These are phyloP conservation scores for Amblyornis subalaris DNA, from an alignment of 2,113 vertebrate genomes.

Conservation along the genomic window DNA sequence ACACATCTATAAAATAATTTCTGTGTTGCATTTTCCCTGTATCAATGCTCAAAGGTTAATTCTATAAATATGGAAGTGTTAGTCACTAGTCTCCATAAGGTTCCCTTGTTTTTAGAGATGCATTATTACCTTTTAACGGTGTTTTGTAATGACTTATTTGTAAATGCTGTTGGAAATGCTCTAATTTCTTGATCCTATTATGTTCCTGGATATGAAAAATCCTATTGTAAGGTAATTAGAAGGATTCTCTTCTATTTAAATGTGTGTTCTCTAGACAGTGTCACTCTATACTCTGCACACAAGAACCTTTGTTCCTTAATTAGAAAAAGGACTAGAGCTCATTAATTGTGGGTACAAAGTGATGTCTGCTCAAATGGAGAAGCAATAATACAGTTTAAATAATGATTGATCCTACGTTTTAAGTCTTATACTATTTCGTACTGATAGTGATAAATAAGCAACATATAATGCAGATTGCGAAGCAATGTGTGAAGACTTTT, in stretches of 20 bases:
- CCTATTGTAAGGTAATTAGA: slow-evolving; percentile 72
- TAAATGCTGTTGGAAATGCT: slow-evolving; percentile 60
- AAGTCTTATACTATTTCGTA: neutral
- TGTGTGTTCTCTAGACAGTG: slow-evolving; percentile 63
- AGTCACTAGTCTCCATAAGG: neutral
- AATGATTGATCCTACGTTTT: slow-evolving; percentile 34
- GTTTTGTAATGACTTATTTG: slow-evolving; percentile 69
- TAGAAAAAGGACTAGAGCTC: slow-evolving; percentile 69
- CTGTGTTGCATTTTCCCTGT: slow-evolving; percentile 30
- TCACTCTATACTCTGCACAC: slow-evolving; percentile 55
- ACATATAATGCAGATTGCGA: neutral
- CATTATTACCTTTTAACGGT: slow-evolving; percentile 49
- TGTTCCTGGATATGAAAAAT: slow-evolving; percentile 69
- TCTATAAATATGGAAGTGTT: slow-evolving; percentile 17
- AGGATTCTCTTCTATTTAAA: slow-evolving; percentile 54
- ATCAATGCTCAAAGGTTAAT: slow-evolving; percentile 46
- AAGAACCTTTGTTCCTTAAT: slow-evolving; percentile 75
- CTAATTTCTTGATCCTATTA: slow-evolving; percentile 64
- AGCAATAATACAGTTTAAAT: slow-evolving; percentile 40
- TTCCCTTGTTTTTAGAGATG: slow-evolving; percentile 38
- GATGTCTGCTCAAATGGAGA: slow-evolving; percentile 59
- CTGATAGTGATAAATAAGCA: slow-evolving; percentile 31
- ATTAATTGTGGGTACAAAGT: slow-evolving; percentile 69
- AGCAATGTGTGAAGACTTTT: neutral
- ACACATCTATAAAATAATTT: slow-evolving; percentile 51